Percentiles rank a stretch among this genome's conserved stretches.
Evolutionary conservation across 2,797 vertebrate species (phyloP).

Genomic region (Hyperoplus lanceolatus): DNA sequence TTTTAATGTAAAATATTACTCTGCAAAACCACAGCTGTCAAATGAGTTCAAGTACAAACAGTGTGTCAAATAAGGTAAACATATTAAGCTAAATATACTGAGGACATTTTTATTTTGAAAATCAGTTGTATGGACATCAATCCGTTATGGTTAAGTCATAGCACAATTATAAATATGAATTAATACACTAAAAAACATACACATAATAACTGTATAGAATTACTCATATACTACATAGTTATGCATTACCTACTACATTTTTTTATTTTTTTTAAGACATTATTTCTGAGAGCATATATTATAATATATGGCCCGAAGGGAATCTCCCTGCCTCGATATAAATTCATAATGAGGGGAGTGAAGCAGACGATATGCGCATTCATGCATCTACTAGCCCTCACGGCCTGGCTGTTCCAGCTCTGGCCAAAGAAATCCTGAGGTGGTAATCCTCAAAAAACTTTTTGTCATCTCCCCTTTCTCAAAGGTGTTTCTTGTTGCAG

Average conservation of each 20-base stretch:
- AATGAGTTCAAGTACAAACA: neutral
- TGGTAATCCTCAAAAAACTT: slow-evolving; percentile 1
- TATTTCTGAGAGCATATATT: slow-evolving; percentile 38
- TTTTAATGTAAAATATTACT: neutral
- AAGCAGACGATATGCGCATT: slow-evolving; percentile 67
- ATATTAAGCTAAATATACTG: neutral
- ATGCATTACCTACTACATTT: too few relatives aligned
- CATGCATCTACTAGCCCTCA: slow-evolving; percentile 36
- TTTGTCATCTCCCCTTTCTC: neutral
- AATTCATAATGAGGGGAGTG: slow-evolving; percentile 56
- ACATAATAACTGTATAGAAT: too few relatives aligned
- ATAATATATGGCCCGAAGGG: slow-evolving; percentile 22
- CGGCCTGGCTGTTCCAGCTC: slow-evolving; percentile 29
- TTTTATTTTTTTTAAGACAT: too few relatives aligned
- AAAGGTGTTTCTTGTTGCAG: neutral
- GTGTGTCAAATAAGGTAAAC: neutral
- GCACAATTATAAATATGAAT: neutral
- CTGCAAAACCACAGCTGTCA: neutral
- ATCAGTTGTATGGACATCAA: neutral
- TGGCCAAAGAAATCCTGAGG: slow-evolving; percentile 8
- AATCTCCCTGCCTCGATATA: slow-evolving; percentile 37
- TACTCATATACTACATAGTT: too few relatives aligned
- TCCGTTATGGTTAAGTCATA: neutral
- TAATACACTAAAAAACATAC: too few relatives aligned
- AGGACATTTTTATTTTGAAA: neutral